Conservation (phyloP, 2,888 invertebrate genomes). For the Xestia sexstrigata region DNA sequence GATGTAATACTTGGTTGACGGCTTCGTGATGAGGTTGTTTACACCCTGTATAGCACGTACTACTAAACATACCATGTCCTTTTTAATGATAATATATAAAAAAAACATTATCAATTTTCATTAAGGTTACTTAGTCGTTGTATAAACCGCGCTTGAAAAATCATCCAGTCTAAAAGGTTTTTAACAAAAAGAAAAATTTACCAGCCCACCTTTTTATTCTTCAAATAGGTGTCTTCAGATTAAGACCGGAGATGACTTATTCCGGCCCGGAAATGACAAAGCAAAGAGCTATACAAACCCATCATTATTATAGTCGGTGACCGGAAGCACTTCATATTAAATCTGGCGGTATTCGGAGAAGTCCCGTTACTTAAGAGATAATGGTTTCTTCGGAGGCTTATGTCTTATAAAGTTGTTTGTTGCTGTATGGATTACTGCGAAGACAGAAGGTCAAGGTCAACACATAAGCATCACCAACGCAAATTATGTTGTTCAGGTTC, state of each 20-base stretch:
- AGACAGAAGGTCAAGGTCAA: background rate
- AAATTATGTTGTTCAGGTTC: background rate
- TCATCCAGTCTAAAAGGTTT: background rate
- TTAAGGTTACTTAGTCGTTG: background rate
- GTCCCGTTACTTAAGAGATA: constrained; percentile 12
- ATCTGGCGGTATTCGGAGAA: constrained; percentile 24
- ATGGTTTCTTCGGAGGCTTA: constrained; percentile 5
- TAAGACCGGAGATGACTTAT: constrained; percentile 24
- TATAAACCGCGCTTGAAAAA: background rate
- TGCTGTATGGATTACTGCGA: background rate
- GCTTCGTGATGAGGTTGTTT: no score
- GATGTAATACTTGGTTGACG: no score
- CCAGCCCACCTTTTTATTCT: background rate
- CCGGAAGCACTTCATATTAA: constrained; percentile 36
- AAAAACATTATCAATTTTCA: background rate
- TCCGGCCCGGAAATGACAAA: constrained; percentile 28
- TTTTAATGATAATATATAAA: no score
- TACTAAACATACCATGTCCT: background rate
- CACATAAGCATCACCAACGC: background rate
- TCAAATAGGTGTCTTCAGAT: constrained; percentile 10
- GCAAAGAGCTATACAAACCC: constrained; percentile 36
- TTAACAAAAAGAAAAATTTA: background rate
- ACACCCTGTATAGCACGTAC: no score
- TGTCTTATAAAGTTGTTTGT: background rate
- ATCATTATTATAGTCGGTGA: background rate